Evolutionary conservation across 2,888 invertebrate genomes (phyloP), one percentile per base, ranked within the genome.

Genomic region (Monopis laevigella): DNA sequence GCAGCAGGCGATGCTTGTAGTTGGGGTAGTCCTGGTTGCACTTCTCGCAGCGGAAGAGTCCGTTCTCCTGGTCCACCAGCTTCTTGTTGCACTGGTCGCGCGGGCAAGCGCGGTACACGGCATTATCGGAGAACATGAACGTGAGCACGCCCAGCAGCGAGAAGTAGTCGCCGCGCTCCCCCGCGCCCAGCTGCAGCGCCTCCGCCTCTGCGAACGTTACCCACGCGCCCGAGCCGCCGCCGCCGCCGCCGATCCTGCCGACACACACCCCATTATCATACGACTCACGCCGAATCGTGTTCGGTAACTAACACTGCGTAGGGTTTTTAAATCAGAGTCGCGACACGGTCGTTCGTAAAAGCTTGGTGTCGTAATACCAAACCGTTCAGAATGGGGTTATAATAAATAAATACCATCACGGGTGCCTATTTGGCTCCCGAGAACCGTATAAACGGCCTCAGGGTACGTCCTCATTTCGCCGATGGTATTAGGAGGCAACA

Each of bases 51-150:
- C 95, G 84, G 70, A 87, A 98, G 59, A 88, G 83, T 0, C 93
- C 94, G 56, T 94, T 94, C 48, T 89, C 89, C 56, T 90, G 86
- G 65, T 98, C 96, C 6, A 94, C 78, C 0, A 98, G 82, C 70
- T 99, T 99, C 71, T 99, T 99, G 64, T 97, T 96, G 70, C 99
- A 99, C 40, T 87, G 87, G 1, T 89, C 86, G 39, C 86, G 84
- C 0, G 96, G 92, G 53, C 99, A 99, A 0, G 98, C 92, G 73
- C 91, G 91, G 71, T 99, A 99, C 41, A 95, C 72, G 2, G 90
- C 86, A 65, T 93, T 96, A 45, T 95, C 94, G 5, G 87, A 82
- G 56, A 88, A 88, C 12, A 95, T 82, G 56, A 91, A 84, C 34
- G 90, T 86, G 18, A 97, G 82, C 0, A 89, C 89, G 0, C 88